These are phyloP conservation scores for Rhyacophila evoluta DNA, from an alignment of 2,888 invertebrate genomes.

Conservation along the genomic window DNA sequence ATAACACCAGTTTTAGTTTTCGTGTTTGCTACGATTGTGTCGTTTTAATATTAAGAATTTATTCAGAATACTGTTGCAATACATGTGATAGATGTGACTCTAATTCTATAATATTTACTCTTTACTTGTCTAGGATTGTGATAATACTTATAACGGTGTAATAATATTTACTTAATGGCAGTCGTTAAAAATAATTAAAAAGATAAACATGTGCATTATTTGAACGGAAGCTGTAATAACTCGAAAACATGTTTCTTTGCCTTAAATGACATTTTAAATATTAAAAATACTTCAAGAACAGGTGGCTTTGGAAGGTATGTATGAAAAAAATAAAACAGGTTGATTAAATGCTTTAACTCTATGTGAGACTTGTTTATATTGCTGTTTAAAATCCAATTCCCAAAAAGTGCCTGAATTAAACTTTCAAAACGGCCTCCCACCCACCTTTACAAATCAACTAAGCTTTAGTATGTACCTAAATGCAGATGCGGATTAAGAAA, in stretches of 20 bases:
- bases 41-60: too few species aligned
- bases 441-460: background rate
- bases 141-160: too few species aligned
- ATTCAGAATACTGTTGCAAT: too few species aligned
- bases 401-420: background rate
- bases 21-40: too few species aligned
- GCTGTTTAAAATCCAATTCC: background rate
- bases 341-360: background rate
- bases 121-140: too few species aligned
- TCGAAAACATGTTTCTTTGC: background rate
- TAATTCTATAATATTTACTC: too few species aligned
- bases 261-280: background rate
- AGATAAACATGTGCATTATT: too few species aligned
- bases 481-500: background rate
- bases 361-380: slow-evolving; percentile 5
- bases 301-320: background rate
- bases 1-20: too few species aligned
- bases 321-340: background rate
- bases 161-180: too few species aligned
- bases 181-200: too few species aligned
- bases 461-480: background rate
- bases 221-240: background rate
- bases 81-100: too few species aligned
- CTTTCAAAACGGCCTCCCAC: slow-evolving; percentile 8
- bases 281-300: background rate